Evolutionary conservation across 1,140 invertebrate species (phyloP), one percentile per base, ranked within the genome.

Genomic region (Heliconius congener): DNA sequence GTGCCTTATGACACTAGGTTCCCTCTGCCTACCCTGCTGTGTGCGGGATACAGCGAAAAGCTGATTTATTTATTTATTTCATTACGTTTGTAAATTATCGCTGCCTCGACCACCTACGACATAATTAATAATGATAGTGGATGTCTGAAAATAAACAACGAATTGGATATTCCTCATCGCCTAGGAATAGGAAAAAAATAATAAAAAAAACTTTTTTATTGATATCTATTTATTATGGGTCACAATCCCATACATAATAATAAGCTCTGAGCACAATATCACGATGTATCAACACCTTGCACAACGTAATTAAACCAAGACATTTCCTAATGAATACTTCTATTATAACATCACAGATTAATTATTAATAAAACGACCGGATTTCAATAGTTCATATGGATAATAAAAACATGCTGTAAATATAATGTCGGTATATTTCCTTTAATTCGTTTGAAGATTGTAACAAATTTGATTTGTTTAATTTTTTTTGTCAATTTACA

Each of bases 301-400:
- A 86, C 83, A 84, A 85, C 76, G 85, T 85, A 86, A 81, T 85
- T 81, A 83, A 66, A 82, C 78, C 66, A 85, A 85, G 86, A 84
- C 85, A 86, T 84, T 81, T 80, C 81, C 83, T 91, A 90, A 85
- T 87, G 89, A 86, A 88, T 88, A 90, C 82, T 81, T 82, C 84
- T 87, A 86, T 81, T 77, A 81, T 81, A 89, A 89, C 88, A 93
- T 93, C 91, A 92, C 91, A 92, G 90, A 90, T 89, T 85, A 87
- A 72, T 75, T 79, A 79, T 78, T 83, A 85, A 85, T 83, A 82
- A 79, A 84, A 85, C 84, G 87, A 87, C 83, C 85, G 83, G 86
- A 88, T 66, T 66, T 23, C 23, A 66, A 27, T 66, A 66, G 23
- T 82, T 73, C 55, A 77, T 77, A 60, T 66, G 18, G 66, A 75